These are phyloP conservation scores for Yasuhikotakia modesta DNA, from an alignment of 2,797 vertebrate species.

Conservation along the genomic window DNA sequence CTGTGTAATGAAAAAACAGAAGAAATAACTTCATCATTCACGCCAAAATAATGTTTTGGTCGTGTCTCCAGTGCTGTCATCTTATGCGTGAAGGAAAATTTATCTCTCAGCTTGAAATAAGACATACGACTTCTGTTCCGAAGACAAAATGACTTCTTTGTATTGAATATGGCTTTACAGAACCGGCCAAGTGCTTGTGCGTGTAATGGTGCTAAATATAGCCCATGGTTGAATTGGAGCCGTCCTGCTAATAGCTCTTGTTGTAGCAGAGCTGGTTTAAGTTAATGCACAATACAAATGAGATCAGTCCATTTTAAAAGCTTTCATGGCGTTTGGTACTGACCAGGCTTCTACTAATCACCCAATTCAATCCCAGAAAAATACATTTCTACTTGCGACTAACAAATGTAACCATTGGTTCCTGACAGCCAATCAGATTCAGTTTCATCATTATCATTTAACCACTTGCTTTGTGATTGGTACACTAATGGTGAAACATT, in stretches of 20 bases:
- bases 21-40: not conserved
- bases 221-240: constrained; percentile 46
- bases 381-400: not conserved
- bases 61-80: not conserved
- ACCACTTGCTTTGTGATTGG: not conserved
- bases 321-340: not conserved
- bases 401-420: constrained; percentile 1
- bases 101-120: not conserved
- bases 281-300: not conserved
- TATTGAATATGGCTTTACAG: not conserved
- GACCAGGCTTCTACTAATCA: constrained; percentile 39
- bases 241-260: constrained; percentile 21
- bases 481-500: not conserved
- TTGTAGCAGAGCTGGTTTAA: constrained; percentile 3
- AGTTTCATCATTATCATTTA: not conserved
- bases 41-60: not conserved
- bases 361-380: not conserved
- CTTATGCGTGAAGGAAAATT: not conserved
- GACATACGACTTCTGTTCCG: not conserved
- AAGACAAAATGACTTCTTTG: not conserved
- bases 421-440: not conserved
- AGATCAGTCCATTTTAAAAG: constrained; percentile 2
- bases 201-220: not conserved
- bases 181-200: not conserved
- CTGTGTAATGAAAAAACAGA: constrained; percentile 9